phyloP scores from a whole-genome alignment of 2,113 vertebrate species.

The Eulacestoma nigropectus region DNA sequence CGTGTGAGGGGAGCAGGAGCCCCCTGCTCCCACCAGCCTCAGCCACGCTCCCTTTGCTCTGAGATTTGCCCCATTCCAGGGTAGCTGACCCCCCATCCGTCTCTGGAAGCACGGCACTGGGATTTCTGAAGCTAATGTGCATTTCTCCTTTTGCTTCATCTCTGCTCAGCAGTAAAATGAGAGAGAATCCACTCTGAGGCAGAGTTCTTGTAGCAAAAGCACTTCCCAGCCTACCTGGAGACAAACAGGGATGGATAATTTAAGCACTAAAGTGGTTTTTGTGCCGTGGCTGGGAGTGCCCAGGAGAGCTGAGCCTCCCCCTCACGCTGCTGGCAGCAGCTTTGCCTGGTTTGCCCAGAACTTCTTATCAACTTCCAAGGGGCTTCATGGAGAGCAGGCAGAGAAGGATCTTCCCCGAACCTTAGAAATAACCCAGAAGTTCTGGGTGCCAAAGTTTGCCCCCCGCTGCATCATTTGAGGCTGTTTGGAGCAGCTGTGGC shows the following conservation, averaged over 20 bases:
- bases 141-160: background rate
- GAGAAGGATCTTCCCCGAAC: background rate
- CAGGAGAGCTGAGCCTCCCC: background rate
- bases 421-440: background rate
- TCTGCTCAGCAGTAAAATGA: background rate
- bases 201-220: background rate
- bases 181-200: background rate
- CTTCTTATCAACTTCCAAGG: background rate
- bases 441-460: background rate
- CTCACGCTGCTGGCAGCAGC: background rate
- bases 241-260: background rate
- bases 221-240: background rate
- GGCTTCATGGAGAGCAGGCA: no score
- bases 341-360: background rate
- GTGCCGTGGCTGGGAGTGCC: background rate
- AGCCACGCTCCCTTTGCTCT: rapidly evolving
- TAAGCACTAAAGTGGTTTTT: background rate
- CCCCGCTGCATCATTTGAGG: background rate
- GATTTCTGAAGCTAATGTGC: background rate
- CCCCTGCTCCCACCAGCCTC: background rate
- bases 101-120: background rate
- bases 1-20: background rate
- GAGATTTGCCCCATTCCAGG: background rate
- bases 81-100: background rate
- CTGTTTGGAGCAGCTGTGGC: background rate